Base-by-base conservation (phyloP, 2,888 invertebrate genomes). In the Scelioninae gen. 1 region DNA sequence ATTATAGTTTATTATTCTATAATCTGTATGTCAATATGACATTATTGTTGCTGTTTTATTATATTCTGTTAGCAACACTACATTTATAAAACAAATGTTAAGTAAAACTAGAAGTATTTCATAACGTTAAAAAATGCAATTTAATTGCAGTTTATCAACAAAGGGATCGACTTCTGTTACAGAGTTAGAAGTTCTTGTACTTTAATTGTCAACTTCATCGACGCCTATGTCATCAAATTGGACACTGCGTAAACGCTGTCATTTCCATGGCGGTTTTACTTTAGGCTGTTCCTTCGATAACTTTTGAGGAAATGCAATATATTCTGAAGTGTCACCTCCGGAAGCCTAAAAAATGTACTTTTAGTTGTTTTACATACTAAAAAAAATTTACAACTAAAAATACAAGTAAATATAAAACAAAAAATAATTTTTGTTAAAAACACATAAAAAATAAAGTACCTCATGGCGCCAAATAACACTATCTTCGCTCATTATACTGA, bases 261-360 rank as follows among this genome's bases (percentile, higher is more conserved):
- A 92, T 88, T 92, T 92, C 92, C 92, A 92, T n/a, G 92, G 92
- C 7, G 92, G 92, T 72, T 92, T 92, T 9, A 75, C 82, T 68
- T 85, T 90, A 49, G 85, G 86, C 51, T 88, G 89, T 38, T 91
- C 90, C 10, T 88, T 91, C 5, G 81, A 79, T 53, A 89, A 75
- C 75, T 88, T 90, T 84, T 90, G 89, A 15, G 90, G 87, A 31
- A 91, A 69, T 23, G 89, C 83, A 45, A 90, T 84, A 79, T 89
- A 90, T 77, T 91, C 91, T 62, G 85, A 88, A 9, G 85, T 86
- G 38, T 91, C 90, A 13, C 87, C 89, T 23, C 85, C 72, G 45
- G 89, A 88, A 55, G 83, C 83, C 91, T 92, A 74, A 75, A 77
- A 32, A 45, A 55, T 15, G 10, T 23, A 1, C 3, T 49, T 49